Conservation (phyloP, 2,888 invertebrate genomes). For the Drepanosiphum platanoidis region DNA sequence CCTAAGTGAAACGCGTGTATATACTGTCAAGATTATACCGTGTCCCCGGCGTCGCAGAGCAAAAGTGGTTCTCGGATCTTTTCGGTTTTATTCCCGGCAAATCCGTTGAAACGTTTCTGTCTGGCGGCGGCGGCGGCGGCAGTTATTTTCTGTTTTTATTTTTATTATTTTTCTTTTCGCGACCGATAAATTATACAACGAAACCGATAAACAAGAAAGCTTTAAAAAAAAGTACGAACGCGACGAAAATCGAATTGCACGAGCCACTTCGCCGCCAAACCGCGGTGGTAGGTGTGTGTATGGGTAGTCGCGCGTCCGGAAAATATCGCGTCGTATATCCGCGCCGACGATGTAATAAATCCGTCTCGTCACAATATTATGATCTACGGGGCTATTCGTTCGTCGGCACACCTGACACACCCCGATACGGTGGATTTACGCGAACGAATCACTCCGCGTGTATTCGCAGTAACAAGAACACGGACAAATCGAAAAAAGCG, state of each 20-base stretch:
- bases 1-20: conserved; percentile 46
- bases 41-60: neutral
- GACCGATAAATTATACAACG: conserved; percentile 46
- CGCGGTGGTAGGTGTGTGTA: neutral
- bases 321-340: neutral
- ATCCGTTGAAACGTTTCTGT: conserved; percentile 53
- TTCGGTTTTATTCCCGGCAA: conserved; percentile 9
- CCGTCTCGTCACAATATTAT: too few relatives aligned
- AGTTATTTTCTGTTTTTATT: neutral
- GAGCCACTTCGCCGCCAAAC: neutral
- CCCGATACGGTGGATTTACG: too few relatives aligned
- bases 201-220: conserved; percentile 48
- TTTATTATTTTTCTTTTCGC: neutral
- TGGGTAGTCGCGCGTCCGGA: too few relatives aligned
- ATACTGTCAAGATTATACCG: conserved; percentile 17
- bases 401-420: too few relatives aligned
- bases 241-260: conserved; percentile 40
- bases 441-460: too few relatives aligned
- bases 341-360: too few relatives aligned
- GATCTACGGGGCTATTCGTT: too few relatives aligned
- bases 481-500: too few relatives aligned
- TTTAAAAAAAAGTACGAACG: conserved; percentile 36
- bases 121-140: neutral
- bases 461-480: too few relatives aligned
- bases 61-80: neutral